These are phyloP conservation scores for Grapholita molesta DNA, from an alignment of 1,140 invertebrate species.

Conservation along the genomic window DNA sequence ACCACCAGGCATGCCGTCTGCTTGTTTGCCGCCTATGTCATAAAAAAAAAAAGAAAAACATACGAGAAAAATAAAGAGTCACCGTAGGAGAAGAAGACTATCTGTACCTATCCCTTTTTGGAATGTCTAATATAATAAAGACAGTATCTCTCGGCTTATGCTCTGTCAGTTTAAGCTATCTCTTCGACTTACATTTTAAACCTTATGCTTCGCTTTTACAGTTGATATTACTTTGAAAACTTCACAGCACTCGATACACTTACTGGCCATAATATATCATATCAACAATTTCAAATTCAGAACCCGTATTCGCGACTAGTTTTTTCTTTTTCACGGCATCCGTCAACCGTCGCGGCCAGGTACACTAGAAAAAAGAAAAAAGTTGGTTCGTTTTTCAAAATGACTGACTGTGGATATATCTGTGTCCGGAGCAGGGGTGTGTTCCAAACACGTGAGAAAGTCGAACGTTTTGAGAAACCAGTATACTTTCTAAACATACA, in stretches of 20 bases:
- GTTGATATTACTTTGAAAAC: background rate
- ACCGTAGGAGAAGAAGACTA: too few species aligned
- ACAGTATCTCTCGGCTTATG: too few species aligned
- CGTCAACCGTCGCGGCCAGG: constrained; percentile 11
- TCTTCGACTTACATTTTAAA: too few species aligned
- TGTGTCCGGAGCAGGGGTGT: background rate
- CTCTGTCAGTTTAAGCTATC: too few species aligned
- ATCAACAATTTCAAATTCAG: constrained; percentile 10
- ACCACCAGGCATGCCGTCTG: too few species aligned
- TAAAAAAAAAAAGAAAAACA: too few species aligned
- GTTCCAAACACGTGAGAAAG: background rate
- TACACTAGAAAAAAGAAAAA: constrained; percentile 10
- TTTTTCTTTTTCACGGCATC: constrained; percentile 2
- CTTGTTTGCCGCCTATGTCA: too few species aligned
- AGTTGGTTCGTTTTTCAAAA: constrained; percentile 15
- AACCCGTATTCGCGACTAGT: constrained; percentile 1
- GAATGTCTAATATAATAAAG: too few species aligned
- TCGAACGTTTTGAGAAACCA: background rate
- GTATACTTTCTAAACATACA: too few species aligned
- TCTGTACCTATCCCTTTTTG: too few species aligned
- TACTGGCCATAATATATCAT: background rate
- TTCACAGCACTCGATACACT: background rate
- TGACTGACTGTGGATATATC: constrained; percentile 9
- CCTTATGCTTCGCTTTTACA: too few species aligned
- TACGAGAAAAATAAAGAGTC: too few species aligned